Evolutionary conservation across 1,140 invertebrate species (phyloP), one percentile per base, ranked within the genome.

Genomic region (Plodia interpunctella): DNA sequence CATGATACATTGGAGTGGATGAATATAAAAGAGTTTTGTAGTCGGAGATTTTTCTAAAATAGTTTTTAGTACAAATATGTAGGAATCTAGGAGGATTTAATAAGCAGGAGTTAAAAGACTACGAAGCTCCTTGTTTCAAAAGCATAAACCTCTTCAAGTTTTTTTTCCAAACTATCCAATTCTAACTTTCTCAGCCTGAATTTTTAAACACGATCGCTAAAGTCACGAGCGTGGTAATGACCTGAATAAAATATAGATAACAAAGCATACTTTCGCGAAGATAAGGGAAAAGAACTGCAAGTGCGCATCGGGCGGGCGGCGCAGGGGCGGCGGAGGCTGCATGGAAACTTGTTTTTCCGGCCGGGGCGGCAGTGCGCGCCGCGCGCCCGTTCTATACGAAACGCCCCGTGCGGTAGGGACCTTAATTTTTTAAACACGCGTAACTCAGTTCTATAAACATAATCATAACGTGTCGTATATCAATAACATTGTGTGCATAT

Each of bases 291-390:
- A 25, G 69, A 76, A 80, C 68, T 85, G 80, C 80, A 87, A 83
- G 69, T 83, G 84, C 84, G 84, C 82, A 85, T 78, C 78, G 55
- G 51, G 63, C 54, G 55, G 50, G 68, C 57, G 57, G 30, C 32
- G 66, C 56, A 70, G 66, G 70, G 70, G 69, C 74, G 74, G 70
- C 38, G 38, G 85, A 86, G 81, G 78, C 85, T 83, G 85, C 67
- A 74, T 55, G 63, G 65, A 64, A 73, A 72, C 63, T 70, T 78
- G 67, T 71, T 77, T 76, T 75, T 62, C 70, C 72, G 56, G 49
- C 68, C 58, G 60, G 68, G 70, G 75, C 82, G 81, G 72, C 81
- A 87, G 84, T 88, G 74, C 78, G 84, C 82, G 74, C 67, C 67
- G 76, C 73, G 83, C 83, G 77, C 77, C 70, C 78, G 62, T 10